Evolutionary conservation across 2,888 invertebrate genomes (phyloP), one percentile per base, ranked within the genome.

Genomic region (Strigamia transsilvanica): DNA sequence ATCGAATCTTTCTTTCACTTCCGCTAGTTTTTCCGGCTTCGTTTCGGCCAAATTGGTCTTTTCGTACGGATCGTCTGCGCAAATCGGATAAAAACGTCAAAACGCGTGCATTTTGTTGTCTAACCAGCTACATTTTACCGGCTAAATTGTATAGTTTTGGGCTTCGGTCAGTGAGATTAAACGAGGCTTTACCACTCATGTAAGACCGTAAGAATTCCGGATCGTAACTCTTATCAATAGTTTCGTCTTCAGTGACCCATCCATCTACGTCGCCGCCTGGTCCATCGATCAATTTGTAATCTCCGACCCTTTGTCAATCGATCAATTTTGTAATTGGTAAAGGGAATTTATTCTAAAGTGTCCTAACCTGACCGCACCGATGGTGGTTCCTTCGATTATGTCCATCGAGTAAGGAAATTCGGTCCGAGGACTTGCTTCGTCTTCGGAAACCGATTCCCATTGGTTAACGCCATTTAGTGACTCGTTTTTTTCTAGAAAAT

Each of bases 321-420:
- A 21, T 18, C 3, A 73, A 21, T 27, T 73, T 34, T 3, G 3
- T 34, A 5, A 5, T 34, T 5, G 3, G 3, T 5, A 34, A 34
- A 34, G 34, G 34, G 66, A 10, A 27, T 27, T 27, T n/a, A 10
- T 66, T 9, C 2, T 10, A 66, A 41, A 61, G 13, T 15, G n/a
- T 7, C 10, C 66, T 12, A 13, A 80, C 80, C 80, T 80, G 9
- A 80, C 80, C 7, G 80, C 80, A 38, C 38, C 80, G 23, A 42
- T 42, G 2, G 1, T 38, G 2, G 38, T 80, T 15, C 80, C 80
- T 2, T 80, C 18, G 7, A 42, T 23, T 38, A 80, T 23, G 80
- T 80, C 80, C 15, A 80, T 38, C 15, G 23, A 23, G 13, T 80
- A 80, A 2, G 46, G 46, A 41, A 80, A 23, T 15, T 38, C n/a